A percentile compares a stretch with the other conserved stretches of the same genome.
phyloP scores from a whole-genome alignment of 2,797 vertebrate genomes.

The Cyclopterus lumpus region DNA sequence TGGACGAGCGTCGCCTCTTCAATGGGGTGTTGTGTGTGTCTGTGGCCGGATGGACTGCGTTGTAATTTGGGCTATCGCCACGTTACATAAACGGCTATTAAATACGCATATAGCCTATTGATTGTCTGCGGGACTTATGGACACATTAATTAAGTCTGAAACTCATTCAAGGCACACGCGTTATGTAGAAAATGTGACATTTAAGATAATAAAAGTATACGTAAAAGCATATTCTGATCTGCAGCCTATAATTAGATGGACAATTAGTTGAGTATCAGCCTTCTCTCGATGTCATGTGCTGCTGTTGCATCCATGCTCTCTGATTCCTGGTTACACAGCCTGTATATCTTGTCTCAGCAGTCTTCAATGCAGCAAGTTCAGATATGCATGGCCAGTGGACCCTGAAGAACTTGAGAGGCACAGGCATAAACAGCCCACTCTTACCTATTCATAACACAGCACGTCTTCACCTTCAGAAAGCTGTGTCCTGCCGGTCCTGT shows the following conservation, averaged over 20 bases:
- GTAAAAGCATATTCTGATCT: not conserved
- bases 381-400: conserved; percentile 63
- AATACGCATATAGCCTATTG: not conserved
- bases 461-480: conserved; percentile 16
- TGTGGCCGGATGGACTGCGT: not conserved
- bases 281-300: not conserved
- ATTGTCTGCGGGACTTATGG: not conserved
- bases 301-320: not conserved
- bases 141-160: not conserved
- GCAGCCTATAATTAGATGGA: not conserved
- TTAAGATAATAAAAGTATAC: not conserved
- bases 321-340: conserved; percentile 22
- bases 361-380: conserved; percentile 70
- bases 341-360: conserved; percentile 52
- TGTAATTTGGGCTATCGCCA: not conserved
- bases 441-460: conserved; percentile 42
- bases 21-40: not conserved
- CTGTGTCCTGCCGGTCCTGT: not conserved
- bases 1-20: not conserved
- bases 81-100: conserved; percentile 23
- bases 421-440: conserved; percentile 25
- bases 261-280: not conserved
- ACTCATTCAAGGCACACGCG: not conserved
- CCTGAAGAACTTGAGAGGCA: conserved; percentile 56
- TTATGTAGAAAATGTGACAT: not conserved